A percentile compares a stretch with the other conserved stretches of the same genome.
phyloP scores from a whole-genome alignment of 2,888 invertebrate species.

The Perdita meconis region DNA sequence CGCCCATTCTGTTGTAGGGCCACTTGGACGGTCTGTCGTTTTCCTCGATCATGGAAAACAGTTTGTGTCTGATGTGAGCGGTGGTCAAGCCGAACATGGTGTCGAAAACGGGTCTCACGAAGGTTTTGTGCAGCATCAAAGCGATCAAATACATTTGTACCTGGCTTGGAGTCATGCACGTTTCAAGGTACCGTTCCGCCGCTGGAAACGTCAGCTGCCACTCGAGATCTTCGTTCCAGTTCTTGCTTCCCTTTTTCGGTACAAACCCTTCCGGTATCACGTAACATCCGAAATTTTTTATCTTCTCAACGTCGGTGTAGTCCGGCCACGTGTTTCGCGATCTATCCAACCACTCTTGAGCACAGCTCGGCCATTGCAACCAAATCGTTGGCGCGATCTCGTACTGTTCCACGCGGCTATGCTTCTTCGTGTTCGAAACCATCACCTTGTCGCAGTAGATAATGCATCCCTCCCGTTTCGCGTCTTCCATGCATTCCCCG shows the following conservation, averaged over 20 bases:
- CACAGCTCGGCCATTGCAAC: slow-evolving; percentile 90
- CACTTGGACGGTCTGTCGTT: slow-evolving; percentile 88
- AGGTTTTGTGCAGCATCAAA: slow-evolving; percentile 89
- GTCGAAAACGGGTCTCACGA: slow-evolving; percentile 87
- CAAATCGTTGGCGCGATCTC: slow-evolving; percentile 90
- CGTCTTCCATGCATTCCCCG: slow-evolving; percentile 84
- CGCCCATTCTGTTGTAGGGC: slow-evolving; percentile 91
- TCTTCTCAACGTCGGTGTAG: slow-evolving; percentile 87
- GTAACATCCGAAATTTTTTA: slow-evolving; percentile 88
- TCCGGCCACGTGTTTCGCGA: slow-evolving; percentile 89
- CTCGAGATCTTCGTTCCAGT: slow-evolving; percentile 88
- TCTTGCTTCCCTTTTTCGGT: slow-evolving; percentile 86
- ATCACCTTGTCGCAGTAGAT: slow-evolving; percentile 87
- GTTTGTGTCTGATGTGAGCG: slow-evolving; percentile 89
- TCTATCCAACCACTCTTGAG: slow-evolving; percentile 89
- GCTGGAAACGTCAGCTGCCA: slow-evolving; percentile 92
- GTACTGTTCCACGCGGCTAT: slow-evolving; percentile 83
- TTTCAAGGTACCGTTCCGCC: slow-evolving; percentile 91
- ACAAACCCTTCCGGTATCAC: slow-evolving; percentile 90
- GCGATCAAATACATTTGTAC: slow-evolving; percentile 89
- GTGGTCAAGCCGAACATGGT: slow-evolving; percentile 88
- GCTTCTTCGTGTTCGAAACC: slow-evolving; percentile 79
- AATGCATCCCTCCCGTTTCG: slow-evolving; percentile 87
- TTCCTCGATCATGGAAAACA: slow-evolving; percentile 92
- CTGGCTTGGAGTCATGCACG: slow-evolving; percentile 89